Percentiles rank a stretch among this genome's conserved stretches.
Conservation (phyloP, 2,888 invertebrate species). For the Caenorhabditis doughertyi region DNA sequence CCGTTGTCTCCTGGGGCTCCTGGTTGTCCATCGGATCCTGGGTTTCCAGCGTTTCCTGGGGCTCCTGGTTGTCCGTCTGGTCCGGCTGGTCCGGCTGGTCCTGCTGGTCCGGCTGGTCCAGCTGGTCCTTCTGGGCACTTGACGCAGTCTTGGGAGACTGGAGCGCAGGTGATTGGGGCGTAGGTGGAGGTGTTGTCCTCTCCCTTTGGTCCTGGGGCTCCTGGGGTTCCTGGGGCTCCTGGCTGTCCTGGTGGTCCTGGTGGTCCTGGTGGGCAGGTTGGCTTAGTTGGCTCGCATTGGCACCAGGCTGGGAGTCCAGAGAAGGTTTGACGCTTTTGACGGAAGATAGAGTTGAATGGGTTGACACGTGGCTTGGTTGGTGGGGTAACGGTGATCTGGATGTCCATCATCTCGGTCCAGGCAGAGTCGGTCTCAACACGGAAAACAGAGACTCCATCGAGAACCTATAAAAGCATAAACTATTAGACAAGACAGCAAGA, state of each 20-base stretch:
- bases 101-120: slow-evolving; percentile 75
- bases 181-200: slow-evolving; percentile 72
- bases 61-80: slow-evolving; percentile 72
- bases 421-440: slow-evolving; percentile 80
- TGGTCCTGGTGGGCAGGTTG: slow-evolving; percentile 75
- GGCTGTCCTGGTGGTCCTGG: slow-evolving; percentile 76
- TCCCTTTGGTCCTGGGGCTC: slow-evolving; percentile 72
- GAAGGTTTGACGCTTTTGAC: slow-evolving; percentile 76
- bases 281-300: slow-evolving; percentile 80
- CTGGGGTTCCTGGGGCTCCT: slow-evolving; percentile 68
- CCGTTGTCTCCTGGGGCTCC: slow-evolving; percentile 77
- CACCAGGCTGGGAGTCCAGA: slow-evolving; percentile 80
- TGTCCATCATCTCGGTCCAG: slow-evolving; percentile 81
- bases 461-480: slow-evolving; percentile 45
- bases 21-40: slow-evolving; percentile 73
- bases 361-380: slow-evolving; percentile 76
- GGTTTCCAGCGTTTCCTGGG: slow-evolving; percentile 71
- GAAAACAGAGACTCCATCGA: slow-evolving; percentile 77
- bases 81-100: slow-evolving; percentile 77
- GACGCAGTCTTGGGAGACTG: slow-evolving; percentile 70
- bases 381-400: slow-evolving; percentile 80
- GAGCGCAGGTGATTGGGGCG: slow-evolving; percentile 76
- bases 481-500: neutral
- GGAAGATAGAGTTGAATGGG: slow-evolving; percentile 80
- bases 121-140: slow-evolving; percentile 78